A percentile compares a stretch with the other conserved stretches of the same genome.
These are phyloP conservation scores for Pycnomerus fuliginosus DNA, from an alignment of 2,888 invertebrate species.

Conservation along the genomic window DNA sequence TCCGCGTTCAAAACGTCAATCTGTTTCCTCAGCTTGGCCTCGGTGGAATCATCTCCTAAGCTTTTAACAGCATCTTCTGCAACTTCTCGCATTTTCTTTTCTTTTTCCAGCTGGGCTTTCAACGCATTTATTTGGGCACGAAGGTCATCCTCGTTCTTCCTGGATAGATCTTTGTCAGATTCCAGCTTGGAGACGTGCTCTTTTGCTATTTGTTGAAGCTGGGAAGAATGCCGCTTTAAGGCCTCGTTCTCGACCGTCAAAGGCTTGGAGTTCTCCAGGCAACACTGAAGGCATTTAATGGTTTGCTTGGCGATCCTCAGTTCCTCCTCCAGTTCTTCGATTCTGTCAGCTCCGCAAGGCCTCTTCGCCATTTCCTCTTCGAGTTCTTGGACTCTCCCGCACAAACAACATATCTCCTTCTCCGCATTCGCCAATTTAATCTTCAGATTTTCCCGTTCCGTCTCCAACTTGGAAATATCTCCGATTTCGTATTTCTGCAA, in stretches of 20 bases:
- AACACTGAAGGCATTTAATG: slow-evolving; percentile 33
- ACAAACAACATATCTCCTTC: too few relatives aligned
- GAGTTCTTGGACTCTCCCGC: slow-evolving; percentile 30
- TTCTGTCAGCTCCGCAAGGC: slow-evolving; percentile 2
- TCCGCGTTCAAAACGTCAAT: slow-evolving; percentile 10
- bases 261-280: slow-evolving; percentile 18
- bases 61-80: slow-evolving; percentile 4
- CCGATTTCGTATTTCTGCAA: slow-evolving; percentile 24
- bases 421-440: too few relatives aligned
- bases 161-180: slow-evolving; percentile 23
- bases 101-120: slow-evolving; percentile 4
- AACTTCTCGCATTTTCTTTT: slow-evolving; percentile 1
- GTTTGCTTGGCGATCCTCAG: slow-evolving; percentile 31
- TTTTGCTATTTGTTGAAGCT: slow-evolving; percentile 47
- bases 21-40: slow-evolving; percentile 6
- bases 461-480: slow-evolving; percentile 5
- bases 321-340: slow-evolving; percentile 34
- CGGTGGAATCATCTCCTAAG: slow-evolving; percentile 7
- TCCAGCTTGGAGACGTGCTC: slow-evolving; percentile 39
- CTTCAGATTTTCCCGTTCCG: slow-evolving; percentile 3
- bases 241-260: slow-evolving; percentile 42
- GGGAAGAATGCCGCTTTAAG: slow-evolving; percentile 41
- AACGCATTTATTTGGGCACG: slow-evolving; percentile 1
- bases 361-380: slow-evolving; percentile 22
- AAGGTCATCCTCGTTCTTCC: slow-evolving; percentile 9